These are phyloP conservation scores for Asteroscopus sphinx DNA, from an alignment of 2,888 invertebrate genomes.

Conservation along the genomic window DNA sequence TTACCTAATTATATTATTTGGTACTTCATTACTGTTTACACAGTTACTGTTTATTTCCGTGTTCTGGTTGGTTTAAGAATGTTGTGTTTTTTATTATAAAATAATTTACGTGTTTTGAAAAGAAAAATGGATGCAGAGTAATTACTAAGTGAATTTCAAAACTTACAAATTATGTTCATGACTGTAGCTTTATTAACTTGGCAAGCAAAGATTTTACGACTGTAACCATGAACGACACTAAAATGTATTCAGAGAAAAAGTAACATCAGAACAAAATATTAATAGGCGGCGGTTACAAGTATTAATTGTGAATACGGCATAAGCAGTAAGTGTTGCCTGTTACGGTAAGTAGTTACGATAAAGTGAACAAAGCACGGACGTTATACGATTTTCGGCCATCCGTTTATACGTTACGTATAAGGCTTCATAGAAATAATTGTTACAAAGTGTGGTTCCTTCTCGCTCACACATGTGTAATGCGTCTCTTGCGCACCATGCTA, in stretches of 20 bases:
- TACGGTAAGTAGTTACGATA: slow-evolving; percentile 69
- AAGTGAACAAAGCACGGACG: slow-evolving; percentile 83
- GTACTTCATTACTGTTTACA: not conserved
- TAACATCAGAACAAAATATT: slow-evolving; percentile 10
- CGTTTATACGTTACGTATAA: slow-evolving; percentile 83
- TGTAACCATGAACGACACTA: not conserved
- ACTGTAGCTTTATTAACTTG: too few species aligned
- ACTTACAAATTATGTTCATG: not conserved
- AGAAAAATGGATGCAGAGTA: not conserved
- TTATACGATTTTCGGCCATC: slow-evolving; percentile 85
- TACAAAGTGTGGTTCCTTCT: slow-evolving; percentile 73
- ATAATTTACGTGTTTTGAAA: not conserved
- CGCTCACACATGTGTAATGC: slow-evolving; percentile 62
- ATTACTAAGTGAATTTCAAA: not conserved
- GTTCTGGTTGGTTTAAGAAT: not conserved
- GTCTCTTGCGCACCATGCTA: slow-evolving; percentile 74
- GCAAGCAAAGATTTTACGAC: not conserved
- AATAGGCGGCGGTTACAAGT: slow-evolving; percentile 10
- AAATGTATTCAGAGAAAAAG: slow-evolving; percentile 6
- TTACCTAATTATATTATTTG: not conserved
- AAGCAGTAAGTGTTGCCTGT: slow-evolving; percentile 64
- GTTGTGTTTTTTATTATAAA: not conserved
- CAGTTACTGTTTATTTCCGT: not conserved
- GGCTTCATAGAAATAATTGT: slow-evolving; percentile 85
- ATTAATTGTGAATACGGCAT: slow-evolving; percentile 65